These are phyloP conservation scores for Drosophila nannoptera DNA, from an alignment of 1,140 invertebrate genomes.

Conservation along the genomic window DNA sequence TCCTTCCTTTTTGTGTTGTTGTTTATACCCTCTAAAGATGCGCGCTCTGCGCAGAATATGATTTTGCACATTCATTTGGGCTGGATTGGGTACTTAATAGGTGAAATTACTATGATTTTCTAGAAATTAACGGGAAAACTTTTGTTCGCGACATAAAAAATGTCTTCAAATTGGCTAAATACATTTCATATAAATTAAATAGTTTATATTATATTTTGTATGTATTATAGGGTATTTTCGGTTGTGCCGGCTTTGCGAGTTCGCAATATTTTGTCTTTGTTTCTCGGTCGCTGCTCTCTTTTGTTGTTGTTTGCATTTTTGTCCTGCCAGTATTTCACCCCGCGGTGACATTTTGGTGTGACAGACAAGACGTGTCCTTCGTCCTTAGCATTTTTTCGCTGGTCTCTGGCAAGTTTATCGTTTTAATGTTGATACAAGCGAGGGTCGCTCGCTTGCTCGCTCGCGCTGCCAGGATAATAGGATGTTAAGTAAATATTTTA, in stretches of 20 bases:
- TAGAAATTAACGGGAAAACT: background rate
- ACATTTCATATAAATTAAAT: background rate
- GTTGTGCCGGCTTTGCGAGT: background rate
- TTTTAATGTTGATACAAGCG: slow-evolving; percentile 75
- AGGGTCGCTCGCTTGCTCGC: slow-evolving; percentile 52
- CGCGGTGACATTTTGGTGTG: slow-evolving; percentile 77
- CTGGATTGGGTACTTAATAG: no score
- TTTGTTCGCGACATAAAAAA: background rate
- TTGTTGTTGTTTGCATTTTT: slow-evolving; percentile 53
- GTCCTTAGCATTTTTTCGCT: slow-evolving; percentile 59
- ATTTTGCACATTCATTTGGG: background rate
- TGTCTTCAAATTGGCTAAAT: background rate
- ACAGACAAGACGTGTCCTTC: slow-evolving; percentile 79
- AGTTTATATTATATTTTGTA: background rate
- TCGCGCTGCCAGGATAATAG: slow-evolving; percentile 67
- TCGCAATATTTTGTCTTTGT: background rate
- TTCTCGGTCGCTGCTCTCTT: background rate
- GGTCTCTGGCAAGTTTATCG: slow-evolving; percentile 71
- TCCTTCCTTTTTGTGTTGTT: slow-evolving; percentile 5
- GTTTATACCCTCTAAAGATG: slow-evolving; percentile 18
- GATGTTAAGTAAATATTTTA: slow-evolving; percentile 78
- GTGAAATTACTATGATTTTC: background rate
- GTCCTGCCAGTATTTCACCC: slow-evolving; percentile 72
- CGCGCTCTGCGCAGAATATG: background rate
- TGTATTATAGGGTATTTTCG: background rate